These are phyloP conservation scores for Apistogramma diplotaenia DNA, from an alignment of 2,113 vertebrate species.

Conservation along the genomic window DNA sequence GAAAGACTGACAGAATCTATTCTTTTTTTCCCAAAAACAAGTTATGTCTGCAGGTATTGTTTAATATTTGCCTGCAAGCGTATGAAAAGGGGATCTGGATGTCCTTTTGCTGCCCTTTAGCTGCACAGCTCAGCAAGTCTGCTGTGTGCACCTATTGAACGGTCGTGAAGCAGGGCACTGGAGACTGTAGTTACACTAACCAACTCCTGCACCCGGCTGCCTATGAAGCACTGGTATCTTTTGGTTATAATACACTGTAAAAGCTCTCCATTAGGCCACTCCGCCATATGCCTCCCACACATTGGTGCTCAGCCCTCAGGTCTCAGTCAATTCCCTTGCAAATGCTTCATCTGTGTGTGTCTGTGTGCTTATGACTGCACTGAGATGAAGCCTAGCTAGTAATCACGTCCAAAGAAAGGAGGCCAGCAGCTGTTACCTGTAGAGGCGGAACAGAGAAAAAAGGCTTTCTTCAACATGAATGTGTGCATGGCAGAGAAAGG, in stretches of 20 bases:
- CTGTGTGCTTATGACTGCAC: constrained; percentile 3
- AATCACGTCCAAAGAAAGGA: constrained; percentile 4
- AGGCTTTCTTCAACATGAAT: not conserved
- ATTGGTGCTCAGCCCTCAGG: constrained; percentile 29
- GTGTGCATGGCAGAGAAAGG: not conserved
- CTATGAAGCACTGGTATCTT: constrained; percentile 11
- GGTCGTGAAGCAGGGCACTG: not conserved
- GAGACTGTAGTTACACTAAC: not conserved
- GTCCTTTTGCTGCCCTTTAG: not conserved
- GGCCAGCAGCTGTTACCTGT: constrained; percentile 25
- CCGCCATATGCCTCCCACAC: constrained; percentile 50
- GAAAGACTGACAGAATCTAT: not conserved
- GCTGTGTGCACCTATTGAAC: not conserved
- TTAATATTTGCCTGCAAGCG: not conserved
- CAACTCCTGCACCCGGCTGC: not conserved
- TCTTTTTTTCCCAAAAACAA: not conserved
- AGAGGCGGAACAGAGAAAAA: not conserved
- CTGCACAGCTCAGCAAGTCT: not conserved
- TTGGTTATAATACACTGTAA: constrained; percentile 22
- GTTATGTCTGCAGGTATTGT: not conserved
- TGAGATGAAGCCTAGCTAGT: not conserved
- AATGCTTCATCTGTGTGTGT: not conserved
- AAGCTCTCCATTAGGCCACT: constrained; percentile 51
- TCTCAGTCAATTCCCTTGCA: constrained; percentile 36
- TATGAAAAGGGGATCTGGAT: not conserved